Evolutionary conservation across 1,140 invertebrate genomes (phyloP), one percentile per base, ranked within the genome.

Genomic region (Proctacanthus coquilletti): DNA sequence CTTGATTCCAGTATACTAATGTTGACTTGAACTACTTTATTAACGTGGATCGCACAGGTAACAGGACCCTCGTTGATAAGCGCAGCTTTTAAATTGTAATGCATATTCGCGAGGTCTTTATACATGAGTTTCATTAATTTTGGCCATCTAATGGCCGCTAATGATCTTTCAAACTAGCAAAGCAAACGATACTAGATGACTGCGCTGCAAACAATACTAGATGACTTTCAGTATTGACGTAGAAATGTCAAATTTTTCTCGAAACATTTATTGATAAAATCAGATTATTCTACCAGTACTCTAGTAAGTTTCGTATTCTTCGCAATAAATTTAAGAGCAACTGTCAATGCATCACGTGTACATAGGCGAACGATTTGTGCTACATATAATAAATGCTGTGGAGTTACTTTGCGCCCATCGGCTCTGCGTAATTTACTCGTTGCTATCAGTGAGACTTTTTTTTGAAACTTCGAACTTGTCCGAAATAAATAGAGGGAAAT

Each of bases 31-130:
- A 60, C 44, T 25, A 48, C 47, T 45, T 54, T 57, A 36, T 61
- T 52, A 30, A 60, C 60, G 35, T 61, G 50, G 15, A 56, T 52
- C 36, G 46, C 51, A 42, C 60, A 63, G 8, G 56, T 64, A 20
- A 62, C 54, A 5, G 61, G 49, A 47, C 63, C 62, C 42, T 55
- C 49, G 45, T 60, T 56, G 1, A n/a, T n/a, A n/a, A n/a, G n/a
- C n/a, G n/a, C n/a, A n/a, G n/a, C n/a, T n/a, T n/a, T n/a, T n/a
- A n/a, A n/a, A n/a, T n/a, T n/a, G n/a, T n/a, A n/a, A n/a, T n/a
- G n/a, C n/a, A n/a, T n/a, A n/a, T n/a, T n/a, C n/a, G n/a, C n/a
- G n/a, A n/a, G n/a, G n/a, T n/a, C n/a, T n/a, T n/a, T n/a, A n/a
- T n/a, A n/a, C n/a, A n/a, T n/a, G n/a, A n/a, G n/a, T n/a, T n/a